phyloP scores from a whole-genome alignment of 2,113 vertebrate species.

The Triplophysa dalaica region DNA sequence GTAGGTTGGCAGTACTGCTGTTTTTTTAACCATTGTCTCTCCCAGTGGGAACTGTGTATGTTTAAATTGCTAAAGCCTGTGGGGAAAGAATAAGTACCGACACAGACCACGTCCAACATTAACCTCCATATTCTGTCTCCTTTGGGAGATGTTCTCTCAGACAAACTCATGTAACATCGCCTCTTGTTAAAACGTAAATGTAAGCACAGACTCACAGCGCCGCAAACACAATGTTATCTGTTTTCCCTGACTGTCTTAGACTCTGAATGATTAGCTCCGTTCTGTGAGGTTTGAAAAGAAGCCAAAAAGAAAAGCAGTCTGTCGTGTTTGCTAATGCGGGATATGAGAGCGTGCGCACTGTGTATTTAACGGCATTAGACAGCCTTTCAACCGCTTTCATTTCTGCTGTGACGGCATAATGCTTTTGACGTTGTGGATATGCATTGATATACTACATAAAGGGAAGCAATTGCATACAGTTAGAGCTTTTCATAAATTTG shows the following conservation, averaged over 20 bases:
- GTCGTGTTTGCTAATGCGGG: neutral
- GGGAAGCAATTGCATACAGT: neutral
- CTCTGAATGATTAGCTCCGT: neutral
- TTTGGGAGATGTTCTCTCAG: constrained; percentile 30
- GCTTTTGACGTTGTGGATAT: constrained; percentile 16
- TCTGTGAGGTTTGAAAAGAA: constrained; percentile 17
- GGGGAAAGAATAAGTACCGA: constrained; percentile 38
- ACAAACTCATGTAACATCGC: neutral
- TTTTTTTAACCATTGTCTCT: constrained; percentile 31
- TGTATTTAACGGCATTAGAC: constrained; percentile 22
- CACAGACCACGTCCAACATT: constrained; percentile 39
- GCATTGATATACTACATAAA: constrained; percentile 3
- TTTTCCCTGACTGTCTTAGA: constrained; percentile 16
- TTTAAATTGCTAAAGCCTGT: constrained; percentile 35
- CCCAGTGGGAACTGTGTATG: constrained; percentile 32
- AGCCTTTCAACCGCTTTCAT: constrained; percentile 10
- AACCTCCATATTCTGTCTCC: constrained; percentile 34
- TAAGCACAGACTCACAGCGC: neutral
- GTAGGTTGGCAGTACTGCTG: constrained; percentile 4
- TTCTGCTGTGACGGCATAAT: constrained; percentile 21
- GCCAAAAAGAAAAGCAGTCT: neutral
- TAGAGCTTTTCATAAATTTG: neutral
- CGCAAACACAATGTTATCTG: constrained; percentile 7
- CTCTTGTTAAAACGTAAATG: constrained; percentile 12
- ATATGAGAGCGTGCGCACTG: neutral